A percentile compares a stretch with the other conserved stretches of the same genome.
These are phyloP conservation scores for Drosophila miranda DNA, from an alignment of 1,140 invertebrate genomes.

Conservation along the genomic window DNA sequence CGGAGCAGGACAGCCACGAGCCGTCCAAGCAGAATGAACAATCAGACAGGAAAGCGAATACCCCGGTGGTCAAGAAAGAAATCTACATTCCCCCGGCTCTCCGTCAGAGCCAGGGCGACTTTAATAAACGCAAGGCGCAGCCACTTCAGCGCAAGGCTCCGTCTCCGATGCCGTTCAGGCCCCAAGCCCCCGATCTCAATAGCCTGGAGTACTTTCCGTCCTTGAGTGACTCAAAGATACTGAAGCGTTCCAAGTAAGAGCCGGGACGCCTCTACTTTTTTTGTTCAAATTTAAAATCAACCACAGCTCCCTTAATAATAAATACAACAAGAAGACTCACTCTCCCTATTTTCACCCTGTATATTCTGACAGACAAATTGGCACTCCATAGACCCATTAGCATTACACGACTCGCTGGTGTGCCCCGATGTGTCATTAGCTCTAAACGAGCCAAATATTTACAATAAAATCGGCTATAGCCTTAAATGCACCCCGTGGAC, in stretches of 20 bases:
- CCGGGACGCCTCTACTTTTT: background rate
- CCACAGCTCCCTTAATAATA: constrained; percentile 13
- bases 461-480: constrained; percentile 58
- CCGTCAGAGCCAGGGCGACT: constrained; percentile 58
- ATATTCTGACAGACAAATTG: constrained; percentile 41
- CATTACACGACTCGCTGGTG: constrained; percentile 32
- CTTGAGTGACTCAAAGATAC: constrained; percentile 24
- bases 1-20: constrained; percentile 12
- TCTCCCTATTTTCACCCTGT: background rate
- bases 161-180: constrained; percentile 6
- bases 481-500: constrained; percentile 58
- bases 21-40: too few relatives aligned
- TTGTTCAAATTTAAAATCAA: constrained; percentile 45
- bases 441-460: constrained; percentile 62
- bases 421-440: constrained; percentile 60
- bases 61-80: constrained; percentile 8
- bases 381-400: constrained; percentile 46
- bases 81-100: constrained; percentile 63
- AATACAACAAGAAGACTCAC: constrained; percentile 3
- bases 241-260: constrained; percentile 55
- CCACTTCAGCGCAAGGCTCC: constrained; percentile 8
- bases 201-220: constrained; percentile 58
- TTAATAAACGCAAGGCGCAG: constrained; percentile 9
- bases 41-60: background rate
- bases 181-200: constrained; percentile 59